Conservation (phyloP, 92 coral and sea anemone species). For the Siderastrea siderea region DNA sequence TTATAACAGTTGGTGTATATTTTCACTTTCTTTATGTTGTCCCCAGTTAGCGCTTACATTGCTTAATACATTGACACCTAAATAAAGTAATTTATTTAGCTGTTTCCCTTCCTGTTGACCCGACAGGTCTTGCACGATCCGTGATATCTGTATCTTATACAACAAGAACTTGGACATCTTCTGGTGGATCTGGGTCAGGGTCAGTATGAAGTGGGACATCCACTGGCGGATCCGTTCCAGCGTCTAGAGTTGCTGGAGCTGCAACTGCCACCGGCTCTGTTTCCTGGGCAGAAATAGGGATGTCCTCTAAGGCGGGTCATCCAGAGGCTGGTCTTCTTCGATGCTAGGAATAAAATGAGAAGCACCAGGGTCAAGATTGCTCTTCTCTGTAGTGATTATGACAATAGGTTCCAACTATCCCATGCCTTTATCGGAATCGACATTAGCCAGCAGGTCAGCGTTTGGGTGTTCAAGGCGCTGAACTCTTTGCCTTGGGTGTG, state of each 20-base stretch:
- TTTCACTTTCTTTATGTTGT: no score
- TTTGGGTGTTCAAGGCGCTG: constrained; percentile 10
- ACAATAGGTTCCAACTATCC: not conserved
- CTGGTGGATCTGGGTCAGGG: not conserved
- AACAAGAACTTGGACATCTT: not conserved
- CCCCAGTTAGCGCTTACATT: no score
- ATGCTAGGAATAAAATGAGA: not conserved
- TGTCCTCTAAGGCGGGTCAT: not conserved
- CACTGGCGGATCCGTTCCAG: not conserved
- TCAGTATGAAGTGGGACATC: not conserved
- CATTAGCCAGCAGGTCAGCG: not conserved
- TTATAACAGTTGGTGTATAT: no score
- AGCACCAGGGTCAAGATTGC: not conserved
- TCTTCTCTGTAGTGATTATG: not conserved
- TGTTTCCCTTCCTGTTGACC: not conserved
- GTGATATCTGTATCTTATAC: not conserved
- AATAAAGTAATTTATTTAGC: no score
- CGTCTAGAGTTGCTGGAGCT: no score
- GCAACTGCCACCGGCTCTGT: no score
- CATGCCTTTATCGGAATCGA: not conserved
- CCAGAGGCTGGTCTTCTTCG: not conserved
- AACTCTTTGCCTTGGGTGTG: not conserved
- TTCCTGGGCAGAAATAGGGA: no score
- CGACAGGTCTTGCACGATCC: not conserved
- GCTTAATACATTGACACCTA: no score